phyloP scores from a whole-genome alignment of 2,113 vertebrate species.

The zebrafish (Danio rerio) region DNA sequence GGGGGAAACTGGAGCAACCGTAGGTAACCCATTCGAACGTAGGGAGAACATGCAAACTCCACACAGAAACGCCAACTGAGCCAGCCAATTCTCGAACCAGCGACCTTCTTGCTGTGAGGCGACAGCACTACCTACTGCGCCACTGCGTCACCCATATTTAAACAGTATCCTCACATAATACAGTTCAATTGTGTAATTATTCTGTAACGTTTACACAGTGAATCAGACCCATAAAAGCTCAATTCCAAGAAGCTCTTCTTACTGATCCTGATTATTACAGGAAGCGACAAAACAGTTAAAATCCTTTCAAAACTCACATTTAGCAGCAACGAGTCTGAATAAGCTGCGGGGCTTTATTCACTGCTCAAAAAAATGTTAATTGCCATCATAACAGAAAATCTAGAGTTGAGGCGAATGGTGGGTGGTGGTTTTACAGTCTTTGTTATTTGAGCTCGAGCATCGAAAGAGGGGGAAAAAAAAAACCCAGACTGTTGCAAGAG shows the following conservation, averaged over 20 bases:
- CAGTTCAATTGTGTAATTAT: background rate
- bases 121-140: no score
- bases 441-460: constrained; percentile 19
- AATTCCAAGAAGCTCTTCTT: constrained; percentile 47
- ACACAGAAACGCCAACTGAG: no score
- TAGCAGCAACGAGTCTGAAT: constrained; percentile 31
- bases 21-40: no score
- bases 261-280: constrained; percentile 20
- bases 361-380: background rate
- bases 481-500: constrained; percentile 49
- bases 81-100: no score
- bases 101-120: no score
- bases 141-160: background rate
- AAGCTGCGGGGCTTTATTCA: constrained; percentile 14
- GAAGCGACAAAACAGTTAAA: constrained; percentile 47
- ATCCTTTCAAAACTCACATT: constrained; percentile 17
- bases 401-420: background rate
- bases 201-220: constrained; percentile 22
- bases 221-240: constrained; percentile 34
- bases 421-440: constrained; percentile 16
- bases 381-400: background rate
- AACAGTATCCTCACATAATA: background rate
- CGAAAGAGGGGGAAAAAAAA: constrained; percentile 16
- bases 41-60: no score
- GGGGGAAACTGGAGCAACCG: no score